Evolutionary conservation across 2,888 invertebrate genomes (phyloP).

Genomic region (Melanostoma scalare): DNA sequence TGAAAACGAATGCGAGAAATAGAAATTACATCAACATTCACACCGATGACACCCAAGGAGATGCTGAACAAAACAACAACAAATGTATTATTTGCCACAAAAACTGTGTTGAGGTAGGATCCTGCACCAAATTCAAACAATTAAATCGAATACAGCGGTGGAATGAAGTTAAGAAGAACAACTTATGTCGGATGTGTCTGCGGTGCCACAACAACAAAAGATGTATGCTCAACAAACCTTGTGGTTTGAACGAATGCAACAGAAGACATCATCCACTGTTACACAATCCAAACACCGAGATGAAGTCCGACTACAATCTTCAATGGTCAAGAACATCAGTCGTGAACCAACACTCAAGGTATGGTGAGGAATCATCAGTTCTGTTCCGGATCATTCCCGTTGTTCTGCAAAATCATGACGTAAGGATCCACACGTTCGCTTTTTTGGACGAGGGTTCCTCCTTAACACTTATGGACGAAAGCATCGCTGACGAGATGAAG

Average conservation of each 20-base stretch:
- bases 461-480: constrained; percentile 9
- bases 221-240: background rate
- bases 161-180: constrained; percentile 1
- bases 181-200: constrained; percentile 21
- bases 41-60: no score
- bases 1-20: no score
- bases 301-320: no score
- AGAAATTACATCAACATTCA: no score
- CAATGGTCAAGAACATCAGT: background rate
- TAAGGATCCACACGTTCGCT: background rate
- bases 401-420: background rate
- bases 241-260: background rate
- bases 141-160: no score
- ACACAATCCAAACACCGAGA: background rate
- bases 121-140: no score
- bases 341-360: background rate
- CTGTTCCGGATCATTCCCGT: constrained; percentile 15
- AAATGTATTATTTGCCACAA: no score
- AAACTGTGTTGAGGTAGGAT: no score
- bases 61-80: no score
- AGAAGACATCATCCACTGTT: constrained; percentile 26
- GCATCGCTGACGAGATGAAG: constrained; percentile 10
- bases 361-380: background rate
- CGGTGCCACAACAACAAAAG: background rate
- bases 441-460: constrained; percentile 29